These are phyloP conservation scores for Pionites leucogaster DNA, from an alignment of 2,113 vertebrate species.

Conservation along the genomic window DNA sequence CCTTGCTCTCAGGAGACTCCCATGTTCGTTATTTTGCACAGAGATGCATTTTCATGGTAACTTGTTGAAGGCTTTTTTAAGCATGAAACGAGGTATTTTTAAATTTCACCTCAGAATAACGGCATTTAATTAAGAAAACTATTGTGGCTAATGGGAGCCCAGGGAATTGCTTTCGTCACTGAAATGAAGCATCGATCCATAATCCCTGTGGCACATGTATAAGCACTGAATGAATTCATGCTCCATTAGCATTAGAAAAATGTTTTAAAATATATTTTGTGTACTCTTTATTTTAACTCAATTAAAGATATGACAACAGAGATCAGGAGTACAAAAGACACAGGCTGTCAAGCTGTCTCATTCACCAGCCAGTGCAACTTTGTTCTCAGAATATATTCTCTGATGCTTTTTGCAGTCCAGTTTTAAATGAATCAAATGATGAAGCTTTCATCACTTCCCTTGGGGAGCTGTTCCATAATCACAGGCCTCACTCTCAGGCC, in stretches of 20 bases:
- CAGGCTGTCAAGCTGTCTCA: neutral
- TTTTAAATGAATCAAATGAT: slow-evolving; percentile 18
- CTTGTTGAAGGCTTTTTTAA: slow-evolving; percentile 43
- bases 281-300: slow-evolving; percentile 19
- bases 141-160: slow-evolving; percentile 23
- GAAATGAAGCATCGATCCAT: neutral
- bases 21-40: neutral
- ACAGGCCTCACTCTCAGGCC: neutral
- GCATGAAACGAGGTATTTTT: slow-evolving; percentile 40
- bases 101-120: slow-evolving; percentile 41
- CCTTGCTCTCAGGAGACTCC: slow-evolving; percentile 8
- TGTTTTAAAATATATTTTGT: slow-evolving; percentile 11
- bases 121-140: slow-evolving; percentile 55
- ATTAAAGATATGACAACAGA: slow-evolving; percentile 3
- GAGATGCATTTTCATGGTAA: slow-evolving; percentile 35
- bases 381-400: neutral
- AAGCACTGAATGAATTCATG: neutral
- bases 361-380: neutral
- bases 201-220: neutral
- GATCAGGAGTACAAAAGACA: neutral
- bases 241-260: slow-evolving; percentile 25
- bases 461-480: neutral
- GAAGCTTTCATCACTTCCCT: slow-evolving; percentile 29
- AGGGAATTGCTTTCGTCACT: slow-evolving; percentile 31
- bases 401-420: neutral